These are phyloP conservation scores for Lepidostoma basale DNA, from an alignment of 1,140 invertebrate species.

Conservation along the genomic window DNA sequence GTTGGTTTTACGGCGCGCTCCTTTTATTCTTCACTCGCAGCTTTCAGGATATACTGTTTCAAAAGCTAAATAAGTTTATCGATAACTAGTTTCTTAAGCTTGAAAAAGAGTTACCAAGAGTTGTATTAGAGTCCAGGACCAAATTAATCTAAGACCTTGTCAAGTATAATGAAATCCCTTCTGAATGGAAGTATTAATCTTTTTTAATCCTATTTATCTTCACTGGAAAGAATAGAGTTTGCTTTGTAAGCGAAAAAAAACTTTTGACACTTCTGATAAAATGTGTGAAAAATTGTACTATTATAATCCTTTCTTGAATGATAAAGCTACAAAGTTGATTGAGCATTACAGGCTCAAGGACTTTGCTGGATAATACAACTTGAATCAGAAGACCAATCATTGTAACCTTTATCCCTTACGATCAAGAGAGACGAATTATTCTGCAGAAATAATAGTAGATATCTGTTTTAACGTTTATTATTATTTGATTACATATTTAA, in stretches of 20 bases:
- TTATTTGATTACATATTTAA: too few species aligned
- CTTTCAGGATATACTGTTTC: too few species aligned
- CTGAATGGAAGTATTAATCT: not conserved
- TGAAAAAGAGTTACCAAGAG: not conserved
- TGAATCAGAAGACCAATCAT: too few species aligned
- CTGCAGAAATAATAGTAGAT: too few species aligned
- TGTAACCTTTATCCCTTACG: too few species aligned
- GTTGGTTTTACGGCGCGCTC: too few species aligned
- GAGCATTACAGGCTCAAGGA: too few species aligned
- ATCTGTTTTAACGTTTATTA: too few species aligned
- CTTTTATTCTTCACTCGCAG: too few species aligned
- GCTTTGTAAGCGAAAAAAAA: not conserved
- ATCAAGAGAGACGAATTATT: too few species aligned
- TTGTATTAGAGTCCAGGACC: not conserved
- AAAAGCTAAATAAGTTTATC: conserved; percentile 12
- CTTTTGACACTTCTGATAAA: not conserved
- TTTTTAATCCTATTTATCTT: not conserved
- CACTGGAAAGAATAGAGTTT: not conserved
- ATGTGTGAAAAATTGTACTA: not conserved
- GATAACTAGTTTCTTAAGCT: conserved; percentile 2
- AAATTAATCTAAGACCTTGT: not conserved
- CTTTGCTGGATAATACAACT: too few species aligned
- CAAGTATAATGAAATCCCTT: not conserved
- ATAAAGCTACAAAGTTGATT: too few species aligned
- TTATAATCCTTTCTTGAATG: not conserved